Evolutionary conservation across 2,797 vertebrate species (phyloP).

Genomic region (Peromyscus eremicus): DNA sequence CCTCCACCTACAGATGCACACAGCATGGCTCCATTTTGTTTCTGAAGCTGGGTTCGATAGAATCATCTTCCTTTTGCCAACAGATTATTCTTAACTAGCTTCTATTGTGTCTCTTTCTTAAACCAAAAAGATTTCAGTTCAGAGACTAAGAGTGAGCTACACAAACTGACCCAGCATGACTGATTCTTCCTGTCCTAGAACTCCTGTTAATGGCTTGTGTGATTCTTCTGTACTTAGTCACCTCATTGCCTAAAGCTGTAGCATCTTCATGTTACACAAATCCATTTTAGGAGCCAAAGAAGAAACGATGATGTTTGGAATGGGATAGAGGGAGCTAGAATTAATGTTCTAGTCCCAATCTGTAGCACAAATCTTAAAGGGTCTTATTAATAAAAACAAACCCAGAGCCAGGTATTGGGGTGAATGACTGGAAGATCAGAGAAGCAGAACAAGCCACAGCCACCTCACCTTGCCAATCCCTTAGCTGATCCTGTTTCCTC

Average conservation of each 20-base stretch:
- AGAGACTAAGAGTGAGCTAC: neutral
- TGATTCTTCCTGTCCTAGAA: neutral
- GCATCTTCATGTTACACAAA: neutral
- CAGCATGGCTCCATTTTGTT: neutral
- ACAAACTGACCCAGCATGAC: neutral
- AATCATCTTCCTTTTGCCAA: neutral
- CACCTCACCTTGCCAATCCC: too few relatives aligned
- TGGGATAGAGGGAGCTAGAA: neutral
- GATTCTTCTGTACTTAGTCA: neutral
- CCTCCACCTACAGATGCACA: neutral
- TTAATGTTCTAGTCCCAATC: neutral
- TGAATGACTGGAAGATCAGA: too few relatives aligned
- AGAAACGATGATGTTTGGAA: slow-evolving; percentile 8
- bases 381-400: too few relatives aligned
- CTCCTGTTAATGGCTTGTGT: neutral
- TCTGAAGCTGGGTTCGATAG: neutral
- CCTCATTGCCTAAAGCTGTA: neutral
- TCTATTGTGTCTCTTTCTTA: neutral
- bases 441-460: too few relatives aligned
- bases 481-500: too few relatives aligned
- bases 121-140: neutral
- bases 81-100: neutral
- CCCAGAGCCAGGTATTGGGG: too few relatives aligned
- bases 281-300: neutral
- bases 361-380: too few relatives aligned